A percentile compares a stretch with the other conserved stretches of the same genome.
Conservation (phyloP, 2,797 vertebrate genomes). For the Dicrostonyx torquatus region DNA sequence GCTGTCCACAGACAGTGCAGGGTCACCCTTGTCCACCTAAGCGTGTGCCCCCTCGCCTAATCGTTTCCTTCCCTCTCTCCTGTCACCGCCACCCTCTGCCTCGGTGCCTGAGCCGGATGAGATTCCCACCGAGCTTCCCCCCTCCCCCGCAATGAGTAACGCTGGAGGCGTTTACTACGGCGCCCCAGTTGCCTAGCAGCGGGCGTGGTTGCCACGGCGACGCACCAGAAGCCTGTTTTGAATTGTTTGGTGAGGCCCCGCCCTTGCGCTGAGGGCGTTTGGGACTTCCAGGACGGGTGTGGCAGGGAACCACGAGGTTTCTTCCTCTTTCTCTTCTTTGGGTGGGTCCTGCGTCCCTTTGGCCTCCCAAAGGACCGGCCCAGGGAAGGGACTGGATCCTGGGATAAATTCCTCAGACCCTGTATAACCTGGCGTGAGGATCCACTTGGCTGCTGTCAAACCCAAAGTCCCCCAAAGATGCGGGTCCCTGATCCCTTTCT, state of each 20-base stretch:
- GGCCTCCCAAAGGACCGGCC: background rate
- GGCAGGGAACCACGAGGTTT: background rate
- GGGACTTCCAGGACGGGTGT: background rate
- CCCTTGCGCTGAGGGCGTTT: background rate
- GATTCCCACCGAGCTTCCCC: background rate
- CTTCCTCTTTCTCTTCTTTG: background rate
- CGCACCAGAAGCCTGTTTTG: background rate
- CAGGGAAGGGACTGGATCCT: background rate
- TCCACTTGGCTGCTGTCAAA: background rate
- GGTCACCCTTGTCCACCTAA: background rate
- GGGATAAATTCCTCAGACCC: background rate
- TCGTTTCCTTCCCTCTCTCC: background rate
- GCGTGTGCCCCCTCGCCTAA: background rate
- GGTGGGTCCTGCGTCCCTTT: background rate
- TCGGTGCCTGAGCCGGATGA: background rate
- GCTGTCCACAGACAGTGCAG: background rate
- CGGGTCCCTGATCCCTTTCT: background rate
- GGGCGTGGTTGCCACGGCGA: conserved; percentile 66
- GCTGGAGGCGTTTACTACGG: conserved; percentile 50
- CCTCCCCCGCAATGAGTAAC: background rate
- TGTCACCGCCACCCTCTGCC: background rate
- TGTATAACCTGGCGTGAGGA: background rate
- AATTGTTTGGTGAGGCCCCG: background rate
- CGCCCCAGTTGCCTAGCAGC: conserved; percentile 55
- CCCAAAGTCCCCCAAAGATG: background rate